Percentiles rank a stretch among this genome's conserved stretches.
Conservation (phyloP, 2,888 invertebrate species). For the Rhamnusium bicolor region DNA sequence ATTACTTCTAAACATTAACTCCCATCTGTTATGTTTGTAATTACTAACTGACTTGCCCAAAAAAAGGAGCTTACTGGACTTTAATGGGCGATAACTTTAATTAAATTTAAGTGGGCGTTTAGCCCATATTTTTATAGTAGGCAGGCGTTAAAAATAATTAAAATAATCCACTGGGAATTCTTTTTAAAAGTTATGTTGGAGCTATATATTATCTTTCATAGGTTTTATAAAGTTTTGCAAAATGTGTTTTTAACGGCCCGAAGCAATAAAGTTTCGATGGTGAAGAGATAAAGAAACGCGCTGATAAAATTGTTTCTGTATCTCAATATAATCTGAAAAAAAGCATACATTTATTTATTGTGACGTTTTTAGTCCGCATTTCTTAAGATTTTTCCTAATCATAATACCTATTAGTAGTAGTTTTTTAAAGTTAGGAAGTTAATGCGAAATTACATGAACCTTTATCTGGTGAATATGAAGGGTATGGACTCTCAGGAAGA, state of each 20-base stretch:
- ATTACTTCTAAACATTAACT: constrained; percentile 22
- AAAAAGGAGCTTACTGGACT: constrained; percentile 3
- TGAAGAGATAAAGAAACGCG: neutral
- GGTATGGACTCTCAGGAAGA: too few relatives aligned
- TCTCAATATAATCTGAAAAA: neutral
- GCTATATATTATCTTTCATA: neutral
- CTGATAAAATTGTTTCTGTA: neutral
- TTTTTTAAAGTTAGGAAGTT: too few relatives aligned
- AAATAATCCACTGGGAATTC: neutral
- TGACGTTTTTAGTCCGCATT: neutral
- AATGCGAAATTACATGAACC: neutral
- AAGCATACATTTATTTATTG: neutral
- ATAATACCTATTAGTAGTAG: too few relatives aligned
- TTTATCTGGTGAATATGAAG: neutral
- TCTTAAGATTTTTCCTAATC: too few relatives aligned
- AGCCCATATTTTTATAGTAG: neutral
- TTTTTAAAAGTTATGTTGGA: neutral
- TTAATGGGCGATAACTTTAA: neutral
- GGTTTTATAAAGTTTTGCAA: neutral
- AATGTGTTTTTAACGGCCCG: neutral
- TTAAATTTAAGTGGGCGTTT: neutral
- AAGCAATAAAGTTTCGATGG: neutral
- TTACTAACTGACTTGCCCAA: constrained; percentile 3
- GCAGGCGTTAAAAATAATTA: neutral
- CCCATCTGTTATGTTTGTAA: constrained; percentile 30